phyloP scores from a whole-genome alignment of 2,888 invertebrate genomes.

The Diachrysia chrysitis region DNA sequence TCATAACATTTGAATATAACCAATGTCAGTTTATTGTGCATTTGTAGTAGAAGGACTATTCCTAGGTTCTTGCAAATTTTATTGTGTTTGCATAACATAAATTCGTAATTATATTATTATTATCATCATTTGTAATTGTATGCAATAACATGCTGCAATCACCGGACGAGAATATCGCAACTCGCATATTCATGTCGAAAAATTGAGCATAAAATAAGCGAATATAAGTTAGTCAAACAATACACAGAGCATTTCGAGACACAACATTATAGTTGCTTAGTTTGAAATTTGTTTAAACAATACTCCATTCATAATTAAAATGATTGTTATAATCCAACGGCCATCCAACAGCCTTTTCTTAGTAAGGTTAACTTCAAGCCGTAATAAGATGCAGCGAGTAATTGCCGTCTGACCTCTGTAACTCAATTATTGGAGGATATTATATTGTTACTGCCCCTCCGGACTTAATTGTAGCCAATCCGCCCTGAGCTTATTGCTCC shows the following conservation, averaged over 20 bases:
- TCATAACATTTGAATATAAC: not conserved
- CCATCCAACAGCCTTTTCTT: not conserved
- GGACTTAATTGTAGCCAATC: not conserved
- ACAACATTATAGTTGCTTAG: conserved; percentile 19
- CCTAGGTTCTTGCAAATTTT: not conserved
- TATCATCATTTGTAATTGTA: not conserved
- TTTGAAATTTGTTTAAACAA: conserved; percentile 17
- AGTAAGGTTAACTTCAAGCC: not conserved
- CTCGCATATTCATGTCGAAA: not conserved
- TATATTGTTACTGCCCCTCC: not conserved
- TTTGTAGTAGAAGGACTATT: not conserved
- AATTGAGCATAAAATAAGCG: conserved; percentile 11
- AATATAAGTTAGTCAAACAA: conserved; percentile 10
- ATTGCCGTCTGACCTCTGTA: not conserved
- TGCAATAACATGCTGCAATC: not conserved
- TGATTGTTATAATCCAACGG: not conserved
- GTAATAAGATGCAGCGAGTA: conserved; percentile 2
- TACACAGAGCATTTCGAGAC: conserved; percentile 3
- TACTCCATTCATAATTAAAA: too few species aligned
- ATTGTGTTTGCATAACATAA: not conserved
- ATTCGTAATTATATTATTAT: not conserved
- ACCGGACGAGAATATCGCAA: conserved; percentile 12
- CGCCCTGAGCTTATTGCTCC: not conserved
- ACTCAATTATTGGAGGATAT: not conserved
- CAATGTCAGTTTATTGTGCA: not conserved